Conservation (phyloP, 2,888 invertebrate species). For the Amaurobius ferox region DNA sequence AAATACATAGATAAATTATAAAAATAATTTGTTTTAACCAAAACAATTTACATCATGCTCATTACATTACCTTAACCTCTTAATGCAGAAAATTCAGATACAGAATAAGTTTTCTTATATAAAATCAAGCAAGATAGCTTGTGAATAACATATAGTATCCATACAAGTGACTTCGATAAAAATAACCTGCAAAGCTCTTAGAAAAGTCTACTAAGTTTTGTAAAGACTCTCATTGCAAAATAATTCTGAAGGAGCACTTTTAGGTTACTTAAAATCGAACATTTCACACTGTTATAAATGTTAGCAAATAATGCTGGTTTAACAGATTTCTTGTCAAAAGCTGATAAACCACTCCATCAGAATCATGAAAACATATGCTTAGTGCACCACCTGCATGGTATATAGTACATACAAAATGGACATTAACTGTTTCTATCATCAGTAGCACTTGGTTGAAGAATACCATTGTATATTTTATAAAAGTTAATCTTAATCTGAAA, state of each 20-base stretch:
- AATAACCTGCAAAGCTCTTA: constrained; percentile 2
- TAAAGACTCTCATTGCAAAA: constrained; percentile 14
- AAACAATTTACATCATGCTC: too few species aligned
- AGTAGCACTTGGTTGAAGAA: constrained; percentile 20
- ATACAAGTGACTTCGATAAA: neutral
- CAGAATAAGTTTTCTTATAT: neutral
- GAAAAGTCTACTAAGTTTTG: constrained; percentile 13
- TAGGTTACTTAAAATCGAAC: constrained; percentile 17
- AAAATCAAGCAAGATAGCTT: neutral
- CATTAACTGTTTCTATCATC: constrained; percentile 6
- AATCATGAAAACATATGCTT: constrained; percentile 10
- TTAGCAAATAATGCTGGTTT: constrained; percentile 2
- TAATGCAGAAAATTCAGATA: too few species aligned
- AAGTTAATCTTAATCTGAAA: neutral
- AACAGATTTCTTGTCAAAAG: constrained; percentile 18
- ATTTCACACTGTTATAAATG: neutral
- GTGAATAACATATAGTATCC: neutral
- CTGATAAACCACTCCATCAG: constrained; percentile 4
- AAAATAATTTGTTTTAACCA: too few species aligned
- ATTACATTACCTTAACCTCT: too few species aligned
- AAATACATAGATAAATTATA: too few species aligned
- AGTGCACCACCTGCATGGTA: constrained; percentile 40
- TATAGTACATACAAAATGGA: constrained; percentile 46
- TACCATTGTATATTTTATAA: constrained; percentile 16
- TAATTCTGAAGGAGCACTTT: constrained; percentile 31